These are phyloP conservation scores for Bubo scandiacus DNA, from an alignment of 2,113 vertebrate genomes.

Conservation along the genomic window DNA sequence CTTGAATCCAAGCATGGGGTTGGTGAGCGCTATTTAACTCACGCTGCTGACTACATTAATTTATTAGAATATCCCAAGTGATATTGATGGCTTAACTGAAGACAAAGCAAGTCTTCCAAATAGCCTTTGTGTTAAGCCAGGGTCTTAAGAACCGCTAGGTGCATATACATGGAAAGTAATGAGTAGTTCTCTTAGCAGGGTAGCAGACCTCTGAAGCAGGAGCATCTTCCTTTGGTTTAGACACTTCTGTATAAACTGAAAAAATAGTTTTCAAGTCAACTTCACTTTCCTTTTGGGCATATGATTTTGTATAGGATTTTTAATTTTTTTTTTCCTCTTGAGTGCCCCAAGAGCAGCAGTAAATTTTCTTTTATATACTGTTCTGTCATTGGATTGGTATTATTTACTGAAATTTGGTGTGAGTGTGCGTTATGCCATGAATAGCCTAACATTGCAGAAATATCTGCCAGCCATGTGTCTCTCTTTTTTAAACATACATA, in stretches of 20 bases:
- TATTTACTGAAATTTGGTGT: neutral
- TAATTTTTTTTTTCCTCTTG: neutral
- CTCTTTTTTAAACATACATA: neutral
- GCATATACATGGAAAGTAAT: neutral
- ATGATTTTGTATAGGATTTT: neutral
- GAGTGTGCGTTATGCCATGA: neutral
- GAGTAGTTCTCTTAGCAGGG: neutral
- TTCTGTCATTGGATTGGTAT: neutral
- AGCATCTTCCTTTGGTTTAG: neutral
- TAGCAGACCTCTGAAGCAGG: neutral
- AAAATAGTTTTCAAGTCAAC: neutral
- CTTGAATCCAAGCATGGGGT: neutral
- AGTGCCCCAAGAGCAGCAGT: neutral
- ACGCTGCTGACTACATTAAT: neutral
- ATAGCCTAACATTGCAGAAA: neutral
- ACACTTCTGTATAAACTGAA: neutral
- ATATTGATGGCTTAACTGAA: neutral
- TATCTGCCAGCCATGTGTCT: neutral
- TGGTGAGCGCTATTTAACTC: neutral
- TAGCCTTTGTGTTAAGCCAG: neutral
- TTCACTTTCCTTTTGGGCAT: neutral
- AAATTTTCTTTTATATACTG: neutral
- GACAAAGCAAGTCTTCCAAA: neutral
- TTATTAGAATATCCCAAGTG: neutral
- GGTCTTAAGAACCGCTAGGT: neutral